Percentiles rank a stretch among this genome's conserved stretches.
These are phyloP conservation scores for Hiodon tergisus DNA, from an alignment of 2,113 vertebrate genomes.

Conservation along the genomic window DNA sequence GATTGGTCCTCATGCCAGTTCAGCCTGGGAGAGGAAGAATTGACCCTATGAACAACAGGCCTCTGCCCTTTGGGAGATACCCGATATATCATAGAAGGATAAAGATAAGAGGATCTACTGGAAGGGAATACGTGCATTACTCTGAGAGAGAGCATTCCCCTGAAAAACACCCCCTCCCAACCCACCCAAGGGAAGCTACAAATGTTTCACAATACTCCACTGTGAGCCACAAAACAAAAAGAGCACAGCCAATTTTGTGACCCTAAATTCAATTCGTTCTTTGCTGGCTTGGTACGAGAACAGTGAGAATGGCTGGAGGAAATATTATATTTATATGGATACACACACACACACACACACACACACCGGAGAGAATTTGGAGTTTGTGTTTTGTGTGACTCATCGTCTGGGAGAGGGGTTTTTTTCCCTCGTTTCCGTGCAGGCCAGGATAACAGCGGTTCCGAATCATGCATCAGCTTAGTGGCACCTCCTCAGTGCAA, in stretches of 20 bases:
- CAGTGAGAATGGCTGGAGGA: slow-evolving; percentile 17
- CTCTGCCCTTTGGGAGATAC: slow-evolving; percentile 1
- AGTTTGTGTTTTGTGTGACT: not conserved
- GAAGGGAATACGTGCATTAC: not conserved
- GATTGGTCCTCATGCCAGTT: not conserved
- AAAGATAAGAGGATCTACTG: slow-evolving; percentile 4
- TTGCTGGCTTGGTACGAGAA: not conserved
- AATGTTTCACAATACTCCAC: not conserved
- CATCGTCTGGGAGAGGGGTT: not conserved
- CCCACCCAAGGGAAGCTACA: slow-evolving; percentile 1
- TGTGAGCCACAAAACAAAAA: too few relatives aligned
- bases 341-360: not conserved
- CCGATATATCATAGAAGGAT: slow-evolving; percentile 6
- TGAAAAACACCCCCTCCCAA: not conserved
- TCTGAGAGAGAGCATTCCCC: not conserved
- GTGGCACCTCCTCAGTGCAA: too few relatives aligned
- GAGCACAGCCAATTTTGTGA: not conserved
- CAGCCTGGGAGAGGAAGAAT: not conserved
- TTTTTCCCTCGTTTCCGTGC: too few relatives aligned
- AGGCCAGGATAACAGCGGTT: too few relatives aligned
- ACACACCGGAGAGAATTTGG: not conserved
- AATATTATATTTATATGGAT: not conserved
- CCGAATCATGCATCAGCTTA: too few relatives aligned
- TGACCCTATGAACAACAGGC: not conserved
- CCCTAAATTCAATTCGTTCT: not conserved